Percentiles rank a stretch among this genome's conserved stretches.
These are phyloP conservation scores for Dipodomys stephensi DNA, from an alignment of 2,113 vertebrate genomes.

Conservation along the genomic window DNA sequence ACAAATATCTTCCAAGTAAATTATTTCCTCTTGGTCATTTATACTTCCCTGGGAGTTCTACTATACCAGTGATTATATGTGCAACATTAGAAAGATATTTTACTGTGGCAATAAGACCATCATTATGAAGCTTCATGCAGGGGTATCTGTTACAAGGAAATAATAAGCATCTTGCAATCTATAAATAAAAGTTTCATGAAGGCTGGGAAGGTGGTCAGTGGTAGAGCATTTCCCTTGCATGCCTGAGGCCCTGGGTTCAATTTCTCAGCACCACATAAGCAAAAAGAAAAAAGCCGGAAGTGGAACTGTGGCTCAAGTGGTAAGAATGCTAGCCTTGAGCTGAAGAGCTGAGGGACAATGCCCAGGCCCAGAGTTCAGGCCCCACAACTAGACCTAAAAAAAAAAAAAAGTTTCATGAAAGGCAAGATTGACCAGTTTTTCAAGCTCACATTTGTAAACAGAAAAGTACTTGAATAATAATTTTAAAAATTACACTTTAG, in stretches of 20 bases:
- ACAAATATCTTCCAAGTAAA: conserved; percentile 51
- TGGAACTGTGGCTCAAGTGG: too few relatives aligned
- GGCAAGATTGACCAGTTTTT: neutral
- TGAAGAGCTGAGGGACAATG: too few relatives aligned
- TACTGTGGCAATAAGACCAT: neutral
- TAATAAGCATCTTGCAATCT: neutral
- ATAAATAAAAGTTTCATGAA: neutral
- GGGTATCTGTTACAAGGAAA: conserved; percentile 15
- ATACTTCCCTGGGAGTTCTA: conserved; percentile 17
- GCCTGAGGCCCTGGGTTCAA: too few relatives aligned
- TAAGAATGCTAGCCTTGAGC: too few relatives aligned
- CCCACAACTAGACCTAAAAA: too few relatives aligned
- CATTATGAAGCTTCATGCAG: conserved; percentile 10
- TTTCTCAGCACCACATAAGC: too few relatives aligned
- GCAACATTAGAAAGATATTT: conserved; percentile 9
- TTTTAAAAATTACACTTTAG: neutral
- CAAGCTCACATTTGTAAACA: neutral
- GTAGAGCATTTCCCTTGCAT: too few relatives aligned
- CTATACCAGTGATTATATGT: conserved; percentile 10
- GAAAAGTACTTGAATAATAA: neutral
- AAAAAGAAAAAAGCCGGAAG: too few relatives aligned
- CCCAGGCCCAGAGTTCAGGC: too few relatives aligned
- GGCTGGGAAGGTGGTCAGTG: too few relatives aligned
- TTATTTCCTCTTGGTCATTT: conserved; percentile 34
- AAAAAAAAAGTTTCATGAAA: neutral